Conservation (phyloP, 2,113 vertebrate genomes). For the Odontesthes bonariensis region DNA sequence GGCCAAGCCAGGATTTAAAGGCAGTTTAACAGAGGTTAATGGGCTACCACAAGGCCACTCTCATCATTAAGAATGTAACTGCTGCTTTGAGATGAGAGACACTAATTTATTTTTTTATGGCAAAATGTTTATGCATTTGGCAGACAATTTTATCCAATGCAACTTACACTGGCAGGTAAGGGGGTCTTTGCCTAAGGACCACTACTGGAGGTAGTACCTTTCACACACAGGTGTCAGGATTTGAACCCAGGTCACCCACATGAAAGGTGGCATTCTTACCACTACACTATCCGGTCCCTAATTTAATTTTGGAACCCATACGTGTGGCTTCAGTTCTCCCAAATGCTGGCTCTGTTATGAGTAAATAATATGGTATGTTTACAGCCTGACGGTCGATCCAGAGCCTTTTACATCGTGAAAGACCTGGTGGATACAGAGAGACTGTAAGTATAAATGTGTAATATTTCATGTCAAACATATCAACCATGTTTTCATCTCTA, state of each 20-base stretch:
- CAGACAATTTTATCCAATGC: too few species aligned
- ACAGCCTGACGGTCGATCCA: slow-evolving; percentile 88
- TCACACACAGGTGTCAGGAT: too few species aligned
- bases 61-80: slow-evolving; percentile 57
- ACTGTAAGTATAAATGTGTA: slow-evolving; percentile 83
- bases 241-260: too few species aligned
- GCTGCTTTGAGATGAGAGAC: slow-evolving; percentile 20
- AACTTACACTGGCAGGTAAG: too few species aligned
- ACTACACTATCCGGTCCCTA: too few species aligned
- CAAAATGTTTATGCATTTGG: too few species aligned
- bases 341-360: slow-evolving; percentile 14
- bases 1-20: slow-evolving; percentile 30
- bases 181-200: too few species aligned
- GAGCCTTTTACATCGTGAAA: slow-evolving; percentile 88
- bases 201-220: too few species aligned
- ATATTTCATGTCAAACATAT: slow-evolving; percentile 15
- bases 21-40: slow-evolving; percentile 61
- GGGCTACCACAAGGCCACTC: slow-evolving; percentile 26
- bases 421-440: slow-evolving; percentile 91
- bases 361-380: slow-evolving; percentile 44
- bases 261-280: too few species aligned
- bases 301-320: too few species aligned
- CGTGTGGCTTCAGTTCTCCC: background rate
- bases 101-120: slow-evolving; percentile 9
- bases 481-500: background rate